These are phyloP conservation scores for Apocheima hispidaria DNA, from an alignment of 2,888 invertebrate species.

Conservation along the genomic window DNA sequence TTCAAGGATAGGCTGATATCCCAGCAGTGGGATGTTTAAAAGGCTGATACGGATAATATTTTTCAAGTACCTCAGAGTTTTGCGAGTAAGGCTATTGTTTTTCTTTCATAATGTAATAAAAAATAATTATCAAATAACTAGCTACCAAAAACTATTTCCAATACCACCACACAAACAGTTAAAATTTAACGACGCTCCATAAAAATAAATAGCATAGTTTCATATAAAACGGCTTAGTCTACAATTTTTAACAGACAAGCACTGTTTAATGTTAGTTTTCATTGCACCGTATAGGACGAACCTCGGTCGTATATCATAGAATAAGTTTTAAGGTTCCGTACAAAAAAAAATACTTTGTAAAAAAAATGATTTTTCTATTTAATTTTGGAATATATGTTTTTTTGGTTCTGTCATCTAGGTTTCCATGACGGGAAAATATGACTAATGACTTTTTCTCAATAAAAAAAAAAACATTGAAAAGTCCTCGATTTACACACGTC, in stretches of 20 bases:
- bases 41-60: too few species aligned
- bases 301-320: slow-evolving; percentile 70
- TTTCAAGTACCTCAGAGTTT: not conserved
- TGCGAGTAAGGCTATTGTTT: not conserved
- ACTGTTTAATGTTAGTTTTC: slow-evolving; percentile 71
- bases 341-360: not conserved
- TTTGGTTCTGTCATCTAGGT: too few species aligned
- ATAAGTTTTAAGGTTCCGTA: not conserved
- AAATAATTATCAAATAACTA: slow-evolving; percentile 25
- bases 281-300: slow-evolving; percentile 71
- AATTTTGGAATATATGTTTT: too few species aligned
- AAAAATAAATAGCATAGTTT: slow-evolving; percentile 58
- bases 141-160: slow-evolving; percentile 33
- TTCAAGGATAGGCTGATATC: too few species aligned
- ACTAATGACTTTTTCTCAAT: too few species aligned
- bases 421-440: too few species aligned
- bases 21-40: too few species aligned
- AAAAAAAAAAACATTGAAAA: too few species aligned
- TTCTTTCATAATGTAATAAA: slow-evolving; percentile 11
- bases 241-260: slow-evolving; percentile 52
- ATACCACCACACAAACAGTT: slow-evolving; percentile 46
- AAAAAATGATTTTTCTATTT: too few species aligned
- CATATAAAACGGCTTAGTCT: slow-evolving; percentile 50
- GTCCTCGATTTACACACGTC: too few species aligned
- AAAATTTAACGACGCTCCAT: slow-evolving; percentile 56